phyloP scores from a whole-genome alignment of 2,888 invertebrate species.

The Xanthia icteritia region DNA sequence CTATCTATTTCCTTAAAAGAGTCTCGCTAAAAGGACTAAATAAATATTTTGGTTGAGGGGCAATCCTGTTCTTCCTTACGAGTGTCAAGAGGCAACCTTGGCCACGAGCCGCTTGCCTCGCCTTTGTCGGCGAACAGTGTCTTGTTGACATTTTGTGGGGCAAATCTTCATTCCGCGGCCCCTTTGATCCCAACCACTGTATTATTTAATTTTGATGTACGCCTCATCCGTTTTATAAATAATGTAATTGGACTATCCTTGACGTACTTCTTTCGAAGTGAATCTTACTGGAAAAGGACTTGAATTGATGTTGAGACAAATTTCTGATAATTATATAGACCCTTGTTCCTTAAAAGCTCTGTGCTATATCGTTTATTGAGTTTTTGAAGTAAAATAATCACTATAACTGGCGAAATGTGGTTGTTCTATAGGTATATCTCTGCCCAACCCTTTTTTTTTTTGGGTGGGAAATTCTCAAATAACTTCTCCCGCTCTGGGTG shows the following conservation, averaged over 20 bases:
- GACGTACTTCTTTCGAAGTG: constrained; percentile 44
- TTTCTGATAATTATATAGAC: constrained; percentile 23
- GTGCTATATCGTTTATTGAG: neutral
- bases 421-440: neutral
- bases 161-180: constrained; percentile 89
- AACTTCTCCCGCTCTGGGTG: too few relatives aligned
- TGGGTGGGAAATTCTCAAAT: too few relatives aligned
- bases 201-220: constrained; percentile 86
- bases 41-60: constrained; percentile 4
- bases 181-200: constrained; percentile 82
- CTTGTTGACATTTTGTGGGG: constrained; percentile 89
- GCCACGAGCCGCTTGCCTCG: constrained; percentile 37
- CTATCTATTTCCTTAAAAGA: neutral
- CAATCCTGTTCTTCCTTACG: constrained; percentile 35
- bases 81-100: constrained; percentile 58
- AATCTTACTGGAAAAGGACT: constrained; percentile 34
- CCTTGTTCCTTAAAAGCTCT: constrained; percentile 1
- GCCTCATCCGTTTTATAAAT: constrained; percentile 73
- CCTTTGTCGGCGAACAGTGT: constrained; percentile 83
- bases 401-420: neutral
- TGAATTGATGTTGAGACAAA: constrained; percentile 24
- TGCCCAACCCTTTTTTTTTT: neutral
- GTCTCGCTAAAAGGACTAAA: neutral
- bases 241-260: constrained; percentile 63
- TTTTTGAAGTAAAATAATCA: neutral